Evolutionary conservation across 1,140 invertebrate genomes (phyloP), one percentile per base, ranked within the genome.

Genomic region (Asobara japonica): DNA sequence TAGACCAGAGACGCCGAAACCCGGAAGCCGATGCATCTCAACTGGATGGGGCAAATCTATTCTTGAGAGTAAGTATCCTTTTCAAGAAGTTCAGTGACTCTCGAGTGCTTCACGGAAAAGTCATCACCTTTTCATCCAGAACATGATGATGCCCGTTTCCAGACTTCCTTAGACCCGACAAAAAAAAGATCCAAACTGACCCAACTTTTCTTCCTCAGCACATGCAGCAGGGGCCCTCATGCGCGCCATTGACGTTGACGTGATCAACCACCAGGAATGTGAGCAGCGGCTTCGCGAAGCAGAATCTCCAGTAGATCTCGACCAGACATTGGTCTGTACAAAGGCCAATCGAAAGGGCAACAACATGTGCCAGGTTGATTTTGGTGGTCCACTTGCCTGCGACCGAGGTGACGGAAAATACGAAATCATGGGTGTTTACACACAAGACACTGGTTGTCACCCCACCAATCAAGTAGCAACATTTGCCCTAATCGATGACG

Each of bases 31-130:
- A 48, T 95, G 94, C 76, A 91, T 94, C 3, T 90, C 92, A 3
- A 94, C 94, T 60, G 94, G 94, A 62, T 95, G 94, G 94, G 94
- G 94, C 67, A 94, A 95, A 82, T 88, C 90, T 72, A 91, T 94
- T 22, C 81, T 96, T 16, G 90, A 93, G 90, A 90, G 94, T 94
- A 89, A 89, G 22, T 65, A 48, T 22, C 22, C 36, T n/a, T n/a
- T n/a, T n/a, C n/a, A n/a, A n/a, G n/a, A n/a, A n/a, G n/a, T n/a
- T n/a, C n/a, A n/a, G n/a, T n/a, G n/a, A n/a, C n/a, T n/a, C n/a
- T n/a, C n/a, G n/a, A n/a, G n/a, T n/a, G n/a, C n/a, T n/a, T n/a
- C n/a, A n/a, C n/a, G n/a, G n/a, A n/a, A 36, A 89, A 84, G 33
- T 11, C 7, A 41, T 74, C 11, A 41, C 20, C 65, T 65, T 48